These are phyloP conservation scores for Ancistrus triradiatus DNA, from an alignment of 2,113 vertebrate genomes.

Conservation along the genomic window DNA sequence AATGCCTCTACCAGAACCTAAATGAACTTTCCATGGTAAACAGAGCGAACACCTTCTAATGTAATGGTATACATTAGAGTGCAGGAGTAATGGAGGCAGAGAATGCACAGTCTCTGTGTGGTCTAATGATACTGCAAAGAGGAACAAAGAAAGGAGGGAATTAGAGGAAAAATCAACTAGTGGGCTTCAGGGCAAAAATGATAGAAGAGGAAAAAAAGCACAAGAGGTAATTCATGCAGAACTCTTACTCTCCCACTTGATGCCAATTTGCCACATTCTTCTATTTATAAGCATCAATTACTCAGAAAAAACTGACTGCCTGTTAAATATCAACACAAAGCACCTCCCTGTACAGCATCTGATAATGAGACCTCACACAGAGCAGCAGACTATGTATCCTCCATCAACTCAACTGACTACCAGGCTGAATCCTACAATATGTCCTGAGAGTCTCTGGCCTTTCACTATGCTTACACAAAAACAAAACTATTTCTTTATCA, in stretches of 20 bases:
- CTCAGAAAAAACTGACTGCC: conserved; percentile 63
- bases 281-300: conserved; percentile 74
- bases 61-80: conserved; percentile 61
- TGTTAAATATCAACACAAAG: conserved; percentile 66
- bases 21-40: conserved; percentile 57
- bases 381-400: conserved; percentile 57
- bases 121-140: conserved; percentile 65
- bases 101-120: conserved; percentile 68
- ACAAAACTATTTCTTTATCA: too few relatives aligned
- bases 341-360: conserved; percentile 58
- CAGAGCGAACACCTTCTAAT: conserved; percentile 62
- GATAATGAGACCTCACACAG: conserved; percentile 78
- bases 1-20: conserved; percentile 47
- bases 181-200: conserved; percentile 50
- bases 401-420: conserved; percentile 55
- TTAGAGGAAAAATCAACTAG: conserved; percentile 40
- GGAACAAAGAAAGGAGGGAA: conserved; percentile 38
- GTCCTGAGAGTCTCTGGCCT: not conserved
- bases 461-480: too few relatives aligned
- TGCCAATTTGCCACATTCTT: conserved; percentile 79
- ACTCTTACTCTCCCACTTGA: conserved; percentile 54
- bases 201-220: conserved; percentile 47
- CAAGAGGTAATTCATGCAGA: conserved; percentile 50
- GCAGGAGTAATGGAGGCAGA: conserved; percentile 46
- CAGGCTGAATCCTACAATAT: conserved; percentile 3